phyloP scores from a whole-genome alignment of 2,797 vertebrate genomes.

The Cyprinella venusta region DNA sequence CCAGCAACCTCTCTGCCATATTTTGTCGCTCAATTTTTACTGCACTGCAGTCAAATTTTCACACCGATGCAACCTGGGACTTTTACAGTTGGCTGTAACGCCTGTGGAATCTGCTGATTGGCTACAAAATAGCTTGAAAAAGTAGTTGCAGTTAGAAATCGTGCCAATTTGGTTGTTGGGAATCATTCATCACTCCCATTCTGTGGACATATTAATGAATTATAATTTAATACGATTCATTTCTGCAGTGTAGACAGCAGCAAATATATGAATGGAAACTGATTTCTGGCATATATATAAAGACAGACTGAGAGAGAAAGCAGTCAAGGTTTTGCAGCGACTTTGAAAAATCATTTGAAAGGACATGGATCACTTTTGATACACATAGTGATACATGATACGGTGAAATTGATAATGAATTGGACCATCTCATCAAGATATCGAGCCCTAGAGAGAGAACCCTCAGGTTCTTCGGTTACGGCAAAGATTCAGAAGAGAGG shows the following conservation, averaged over 20 bases:
- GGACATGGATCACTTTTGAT: constrained; percentile 21
- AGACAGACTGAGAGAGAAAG: background rate
- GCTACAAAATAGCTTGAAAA: constrained; percentile 19
- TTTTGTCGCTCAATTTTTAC: constrained; percentile 18
- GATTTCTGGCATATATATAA: background rate
- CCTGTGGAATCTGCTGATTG: constrained; percentile 14
- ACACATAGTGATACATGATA: constrained; percentile 10
- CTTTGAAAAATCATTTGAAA: constrained; percentile 17
- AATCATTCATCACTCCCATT: background rate
- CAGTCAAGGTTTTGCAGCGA: background rate
- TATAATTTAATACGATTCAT: background rate
- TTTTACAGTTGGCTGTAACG: constrained; percentile 37
- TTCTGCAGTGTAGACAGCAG: background rate
- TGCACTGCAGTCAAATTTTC: constrained; percentile 46
- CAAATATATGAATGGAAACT: background rate
- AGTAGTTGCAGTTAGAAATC: constrained; percentile 1
- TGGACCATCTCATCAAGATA: constrained; percentile 16
- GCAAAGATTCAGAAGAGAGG: constrained; percentile 36
- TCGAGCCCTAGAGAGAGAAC: constrained; percentile 14
- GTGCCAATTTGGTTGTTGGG: constrained; percentile 7
- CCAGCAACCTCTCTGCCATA: constrained; percentile 25
- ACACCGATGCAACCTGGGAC: constrained; percentile 32
- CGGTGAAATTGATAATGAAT: constrained; percentile 38
- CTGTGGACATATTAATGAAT: background rate
- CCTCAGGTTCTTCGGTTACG: constrained; percentile 12